Percentiles rank a stretch among this genome's conserved stretches.
Conservation (phyloP, 2,888 invertebrate species). For the Hesperia comma region DNA sequence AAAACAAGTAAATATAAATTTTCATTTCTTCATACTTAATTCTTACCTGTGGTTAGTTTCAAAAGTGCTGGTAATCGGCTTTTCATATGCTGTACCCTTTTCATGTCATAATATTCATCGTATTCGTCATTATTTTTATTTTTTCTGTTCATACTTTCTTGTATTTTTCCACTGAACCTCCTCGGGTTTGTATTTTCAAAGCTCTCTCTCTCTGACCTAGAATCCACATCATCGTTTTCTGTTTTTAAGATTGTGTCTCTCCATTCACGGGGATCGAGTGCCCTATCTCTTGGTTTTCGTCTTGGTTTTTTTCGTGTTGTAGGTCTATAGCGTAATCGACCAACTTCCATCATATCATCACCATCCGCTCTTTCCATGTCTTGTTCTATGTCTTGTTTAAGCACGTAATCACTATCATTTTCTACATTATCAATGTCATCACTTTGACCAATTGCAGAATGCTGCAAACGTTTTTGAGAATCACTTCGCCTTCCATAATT, state of each 20-base stretch:
- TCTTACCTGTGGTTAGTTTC: slow-evolving; percentile 53
- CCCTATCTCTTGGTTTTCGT: slow-evolving; percentile 61
- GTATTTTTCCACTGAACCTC: background rate
- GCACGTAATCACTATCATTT: slow-evolving; percentile 3
- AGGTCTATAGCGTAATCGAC: background rate
- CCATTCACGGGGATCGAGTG: slow-evolving; percentile 38
- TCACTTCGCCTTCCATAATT: background rate
- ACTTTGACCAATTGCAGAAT: background rate
- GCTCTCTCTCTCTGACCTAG: slow-evolving; percentile 18
- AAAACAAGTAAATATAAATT: too few relatives aligned
- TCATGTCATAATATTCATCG: slow-evolving; percentile 68
- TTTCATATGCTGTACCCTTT: slow-evolving; percentile 61
- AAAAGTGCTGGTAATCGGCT: slow-evolving; percentile 57
- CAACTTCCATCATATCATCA: slow-evolving; percentile 11
- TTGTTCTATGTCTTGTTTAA: background rate
- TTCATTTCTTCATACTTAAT: too few relatives aligned
- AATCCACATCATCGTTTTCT: slow-evolving; percentile 42
- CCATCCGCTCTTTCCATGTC: background rate
- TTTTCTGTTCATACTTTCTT: background rate
- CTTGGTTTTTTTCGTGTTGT: slow-evolving; percentile 52
- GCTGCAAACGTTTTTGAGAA: background rate
- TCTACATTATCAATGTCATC: slow-evolving; percentile 16
- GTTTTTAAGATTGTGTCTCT: slow-evolving; percentile 29
- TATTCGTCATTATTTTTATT: slow-evolving; percentile 53
- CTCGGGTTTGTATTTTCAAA: slow-evolving; percentile 26